phyloP scores from a whole-genome alignment of 2,113 vertebrate genomes.

The Sceloporus tristichus region DNA sequence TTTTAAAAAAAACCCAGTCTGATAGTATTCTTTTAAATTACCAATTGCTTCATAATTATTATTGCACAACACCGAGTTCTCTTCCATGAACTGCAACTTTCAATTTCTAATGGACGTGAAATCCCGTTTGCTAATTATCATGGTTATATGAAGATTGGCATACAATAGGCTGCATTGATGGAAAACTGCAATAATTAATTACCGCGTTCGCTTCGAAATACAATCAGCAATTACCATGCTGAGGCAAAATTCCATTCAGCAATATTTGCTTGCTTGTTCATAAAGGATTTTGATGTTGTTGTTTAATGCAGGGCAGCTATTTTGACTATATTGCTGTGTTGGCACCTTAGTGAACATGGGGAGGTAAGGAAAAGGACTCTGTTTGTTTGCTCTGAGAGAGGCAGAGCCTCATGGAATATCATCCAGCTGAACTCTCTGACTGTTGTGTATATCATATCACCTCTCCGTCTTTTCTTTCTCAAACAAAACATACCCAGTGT shows the following conservation, averaged over 20 bases:
- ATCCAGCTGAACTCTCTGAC: slow-evolving; percentile 6
- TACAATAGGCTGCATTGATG: slow-evolving; percentile 71
- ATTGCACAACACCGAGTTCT: slow-evolving; percentile 51
- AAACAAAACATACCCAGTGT: no score
- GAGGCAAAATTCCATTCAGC: slow-evolving; percentile 70
- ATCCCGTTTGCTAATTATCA: slow-evolving; percentile 73
- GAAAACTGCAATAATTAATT: slow-evolving; percentile 76
- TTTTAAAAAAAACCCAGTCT: slow-evolving; percentile 39
- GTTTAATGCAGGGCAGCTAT: slow-evolving; percentile 65
- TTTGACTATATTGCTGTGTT: slow-evolving; percentile 64
- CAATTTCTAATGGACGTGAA: slow-evolving; percentile 41
- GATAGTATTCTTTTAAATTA: slow-evolving; percentile 51
- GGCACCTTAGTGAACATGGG: slow-evolving; percentile 66
- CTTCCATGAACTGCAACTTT: slow-evolving; percentile 52
- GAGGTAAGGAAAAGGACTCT: slow-evolving; percentile 22
- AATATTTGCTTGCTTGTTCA: slow-evolving; percentile 54
- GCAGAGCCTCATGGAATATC: slow-evolving; percentile 1
- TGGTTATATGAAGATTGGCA: slow-evolving; percentile 72
- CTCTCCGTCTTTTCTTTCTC: no score
- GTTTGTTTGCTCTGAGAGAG: slow-evolving; percentile 59
- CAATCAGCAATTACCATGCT: slow-evolving; percentile 75
- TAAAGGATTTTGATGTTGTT: slow-evolving; percentile 25
- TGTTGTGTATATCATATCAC: no score
- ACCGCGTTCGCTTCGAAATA: slow-evolving; percentile 70
- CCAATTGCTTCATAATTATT: slow-evolving; percentile 57